Conservation (phyloP, 2,113 vertebrate species). For the Alces alces region DNA sequence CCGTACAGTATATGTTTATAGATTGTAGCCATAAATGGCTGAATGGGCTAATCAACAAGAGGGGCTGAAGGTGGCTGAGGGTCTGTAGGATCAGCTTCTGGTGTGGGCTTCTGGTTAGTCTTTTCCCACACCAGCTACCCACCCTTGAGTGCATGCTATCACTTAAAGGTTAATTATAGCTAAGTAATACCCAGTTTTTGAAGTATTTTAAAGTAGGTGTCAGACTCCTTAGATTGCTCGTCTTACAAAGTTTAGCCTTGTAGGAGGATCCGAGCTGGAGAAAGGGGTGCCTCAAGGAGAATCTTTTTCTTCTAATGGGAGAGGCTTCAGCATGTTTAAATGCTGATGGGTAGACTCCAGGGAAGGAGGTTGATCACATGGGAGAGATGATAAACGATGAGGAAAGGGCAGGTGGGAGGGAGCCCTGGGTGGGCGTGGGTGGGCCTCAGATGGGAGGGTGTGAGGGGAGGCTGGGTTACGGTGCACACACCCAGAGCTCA, state of each 20-base stretch:
- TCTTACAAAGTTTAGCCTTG: not conserved
- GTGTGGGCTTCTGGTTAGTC: not conserved
- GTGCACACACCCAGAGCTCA: not conserved
- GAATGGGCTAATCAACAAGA: not conserved
- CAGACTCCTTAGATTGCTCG: not conserved
- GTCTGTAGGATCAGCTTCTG: not conserved
- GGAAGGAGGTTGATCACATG: not conserved
- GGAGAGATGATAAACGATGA: not conserved
- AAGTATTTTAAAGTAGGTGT: not conserved
- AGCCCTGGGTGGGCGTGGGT: not conserved
- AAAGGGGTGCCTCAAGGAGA: not conserved
- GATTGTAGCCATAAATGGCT: not conserved
- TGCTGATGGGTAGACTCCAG: too few species aligned
- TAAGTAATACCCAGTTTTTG: not conserved
- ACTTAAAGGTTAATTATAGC: not conserved
- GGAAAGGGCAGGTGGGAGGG: not conserved
- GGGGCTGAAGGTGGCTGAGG: not conserved
- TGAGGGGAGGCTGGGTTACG: not conserved
- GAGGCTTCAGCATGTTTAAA: not conserved
- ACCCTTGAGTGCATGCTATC: not conserved
- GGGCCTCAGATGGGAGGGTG: not conserved
- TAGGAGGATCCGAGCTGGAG: not conserved
- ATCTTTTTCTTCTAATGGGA: not conserved
- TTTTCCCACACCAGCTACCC: not conserved
- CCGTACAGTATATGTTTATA: accelerated